Percentiles rank a stretch among this genome's conserved stretches.
Conservation (phyloP, 92 coral and sea anemone species). For the Isaurus tuberculatus region DNA sequence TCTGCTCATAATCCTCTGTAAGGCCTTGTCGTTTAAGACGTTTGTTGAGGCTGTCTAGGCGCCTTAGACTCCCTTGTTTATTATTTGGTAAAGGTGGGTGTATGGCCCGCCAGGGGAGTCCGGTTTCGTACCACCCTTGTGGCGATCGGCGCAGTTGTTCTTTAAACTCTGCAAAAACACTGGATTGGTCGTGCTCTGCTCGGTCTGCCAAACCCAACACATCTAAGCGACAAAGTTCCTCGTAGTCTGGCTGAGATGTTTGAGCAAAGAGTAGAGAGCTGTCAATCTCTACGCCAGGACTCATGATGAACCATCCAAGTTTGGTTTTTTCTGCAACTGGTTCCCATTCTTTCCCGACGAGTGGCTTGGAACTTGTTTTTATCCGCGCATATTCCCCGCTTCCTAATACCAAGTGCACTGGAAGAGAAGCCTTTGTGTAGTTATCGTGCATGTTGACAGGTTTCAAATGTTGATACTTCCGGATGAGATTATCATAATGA, state of each 20-base stretch:
- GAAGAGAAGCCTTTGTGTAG: no score
- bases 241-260: slow-evolving; percentile 40
- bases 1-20: slow-evolving; percentile 37
- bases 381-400: no score
- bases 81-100: slow-evolving; percentile 61
- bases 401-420: no score
- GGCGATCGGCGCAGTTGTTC: slow-evolving; percentile 33
- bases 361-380: no score
- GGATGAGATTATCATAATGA: not conserved
- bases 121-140: slow-evolving; percentile 38
- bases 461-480: no score
- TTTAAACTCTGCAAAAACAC: slow-evolving; percentile 37
- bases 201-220: slow-evolving; percentile 29
- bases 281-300: not conserved
- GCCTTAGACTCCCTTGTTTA: slow-evolving; percentile 50
- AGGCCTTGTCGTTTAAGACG: slow-evolving; percentile 51
- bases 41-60: slow-evolving; percentile 37
- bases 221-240: slow-evolving; percentile 43
- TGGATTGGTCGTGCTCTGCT: slow-evolving; percentile 31
- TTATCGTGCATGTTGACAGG: no score
- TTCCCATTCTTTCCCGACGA: no score
- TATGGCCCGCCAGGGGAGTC: slow-evolving; percentile 62
- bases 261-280: slow-evolving; percentile 37
- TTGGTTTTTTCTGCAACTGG: no score
- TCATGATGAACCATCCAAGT: no score